phyloP scores from a whole-genome alignment of 2,888 invertebrate species.

The Cheilosia variabilis region DNA sequence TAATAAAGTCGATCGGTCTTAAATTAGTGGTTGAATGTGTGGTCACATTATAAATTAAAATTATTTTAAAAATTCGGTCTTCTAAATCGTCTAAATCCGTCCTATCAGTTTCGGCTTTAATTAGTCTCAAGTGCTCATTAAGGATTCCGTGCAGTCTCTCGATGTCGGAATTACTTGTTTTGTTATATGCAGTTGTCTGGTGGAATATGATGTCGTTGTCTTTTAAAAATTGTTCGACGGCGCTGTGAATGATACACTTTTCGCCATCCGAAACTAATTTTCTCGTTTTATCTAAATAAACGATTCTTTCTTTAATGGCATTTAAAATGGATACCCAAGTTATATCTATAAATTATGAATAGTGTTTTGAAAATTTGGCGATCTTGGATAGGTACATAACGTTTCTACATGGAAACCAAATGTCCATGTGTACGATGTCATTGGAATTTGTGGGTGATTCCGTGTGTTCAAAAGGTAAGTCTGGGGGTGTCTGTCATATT shows the following conservation, averaged over 20 bases:
- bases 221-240: slow-evolving; percentile 22
- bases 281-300: slow-evolving; percentile 30
- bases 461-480: slow-evolving; percentile 1
- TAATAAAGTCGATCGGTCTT: slow-evolving; percentile 21
- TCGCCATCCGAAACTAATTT: slow-evolving; percentile 11
- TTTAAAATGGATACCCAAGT: slow-evolving; percentile 34
- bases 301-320: slow-evolving; percentile 21
- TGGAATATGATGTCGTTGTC: slow-evolving; percentile 13
- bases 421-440: slow-evolving; percentile 34
- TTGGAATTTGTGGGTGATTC: slow-evolving; percentile 22
- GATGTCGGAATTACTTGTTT: slow-evolving; percentile 34
- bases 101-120: not conserved
- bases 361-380: slow-evolving; percentile 40
- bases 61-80: slow-evolving; percentile 8
- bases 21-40: slow-evolving; percentile 13
- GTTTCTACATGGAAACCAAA: slow-evolving; percentile 36
- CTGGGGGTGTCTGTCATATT: slow-evolving; percentile 2
- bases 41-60: slow-evolving; percentile 16
- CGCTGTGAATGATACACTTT: slow-evolving; percentile 16
- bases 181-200: slow-evolving; percentile 16
- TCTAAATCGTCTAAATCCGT: slow-evolving; percentile 9
- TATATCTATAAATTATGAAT: slow-evolving; percentile 22
- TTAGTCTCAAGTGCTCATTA: slow-evolving; percentile 26
- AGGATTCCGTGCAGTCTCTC: slow-evolving; percentile 28
- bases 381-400: slow-evolving; percentile 35